Conservation (phyloP, 2,113 vertebrate genomes). For the Spilogale gracilis region DNA sequence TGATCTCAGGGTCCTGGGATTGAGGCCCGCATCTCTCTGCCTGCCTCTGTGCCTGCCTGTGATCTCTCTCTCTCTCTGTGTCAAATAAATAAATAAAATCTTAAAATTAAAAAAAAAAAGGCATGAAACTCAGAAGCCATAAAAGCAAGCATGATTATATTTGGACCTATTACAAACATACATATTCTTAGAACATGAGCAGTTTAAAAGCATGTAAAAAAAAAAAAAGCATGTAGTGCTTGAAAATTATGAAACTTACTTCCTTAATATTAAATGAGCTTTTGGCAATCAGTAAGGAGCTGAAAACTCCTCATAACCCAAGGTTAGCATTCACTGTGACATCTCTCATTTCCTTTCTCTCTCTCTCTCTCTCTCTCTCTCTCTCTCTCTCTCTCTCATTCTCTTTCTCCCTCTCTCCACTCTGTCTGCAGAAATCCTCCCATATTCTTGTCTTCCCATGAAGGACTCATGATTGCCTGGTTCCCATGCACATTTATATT, state of each 20-base stretch:
- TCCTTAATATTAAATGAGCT: neutral
- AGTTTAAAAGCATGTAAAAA: neutral
- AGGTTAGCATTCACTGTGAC: neutral
- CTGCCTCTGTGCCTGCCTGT: too few relatives aligned
- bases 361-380: neutral
- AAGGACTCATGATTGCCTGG: neutral
- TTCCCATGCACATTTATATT: fast-evolving
- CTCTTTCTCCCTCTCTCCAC: neutral
- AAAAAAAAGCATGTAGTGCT: neutral
- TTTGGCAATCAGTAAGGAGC: neutral
- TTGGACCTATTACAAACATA: neutral
- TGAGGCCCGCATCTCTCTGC: too few relatives aligned
- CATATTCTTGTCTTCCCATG: neutral
- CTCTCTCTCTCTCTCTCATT: neutral
- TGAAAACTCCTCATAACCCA: neutral
- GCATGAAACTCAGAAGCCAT: neutral
- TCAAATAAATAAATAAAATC: too few relatives aligned
- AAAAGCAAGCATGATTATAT: neutral
- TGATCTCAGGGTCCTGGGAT: too few relatives aligned
- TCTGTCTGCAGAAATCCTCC: neutral
- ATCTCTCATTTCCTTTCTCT: neutral
- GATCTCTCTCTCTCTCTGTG: too few relatives aligned
- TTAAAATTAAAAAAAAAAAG: too few relatives aligned
- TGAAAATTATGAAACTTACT: neutral
- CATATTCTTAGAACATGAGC: neutral